phyloP scores from a whole-genome alignment of 1,140 invertebrate genomes.

The Neuroterus valhalla region DNA sequence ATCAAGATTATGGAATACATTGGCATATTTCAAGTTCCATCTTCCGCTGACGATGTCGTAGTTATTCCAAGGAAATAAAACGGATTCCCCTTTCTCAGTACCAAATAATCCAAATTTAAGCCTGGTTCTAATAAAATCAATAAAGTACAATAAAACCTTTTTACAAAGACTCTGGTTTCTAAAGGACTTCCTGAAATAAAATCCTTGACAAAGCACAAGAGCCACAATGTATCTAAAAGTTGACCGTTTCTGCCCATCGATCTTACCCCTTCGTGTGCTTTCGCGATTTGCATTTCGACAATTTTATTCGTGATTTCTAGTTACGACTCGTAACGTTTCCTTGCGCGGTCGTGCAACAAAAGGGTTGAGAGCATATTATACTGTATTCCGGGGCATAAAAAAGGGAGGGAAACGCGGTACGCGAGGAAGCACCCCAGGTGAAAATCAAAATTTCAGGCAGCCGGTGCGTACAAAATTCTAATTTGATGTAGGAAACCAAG shows the following conservation, averaged over 20 bases:
- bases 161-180: not conserved
- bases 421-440: conserved; percentile 41
- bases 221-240: conserved; percentile 8
- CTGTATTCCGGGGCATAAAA: not conserved
- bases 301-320: conserved; percentile 28
- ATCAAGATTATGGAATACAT: too few species aligned
- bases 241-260: conserved; percentile 23
- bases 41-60: too few species aligned
- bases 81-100: too few species aligned
- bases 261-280: not conserved
- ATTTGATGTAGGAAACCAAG: conserved; percentile 62
- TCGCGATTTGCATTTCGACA: conserved; percentile 28
- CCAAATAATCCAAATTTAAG: too few species aligned
- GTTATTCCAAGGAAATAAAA: too few species aligned
- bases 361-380: conserved; percentile 5
- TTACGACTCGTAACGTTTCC: conserved; percentile 6
- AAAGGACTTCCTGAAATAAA: conserved; percentile 2
- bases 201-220: not conserved
- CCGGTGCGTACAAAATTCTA: conserved; percentile 65
- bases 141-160: not conserved
- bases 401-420: conserved; percentile 23
- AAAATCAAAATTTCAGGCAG: conserved; percentile 62
- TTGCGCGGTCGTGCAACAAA: conserved; percentile 19
- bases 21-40: too few species aligned
- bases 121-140: not conserved